These are phyloP conservation scores for Rosalia funebris DNA, from an alignment of 2,888 invertebrate species.

Conservation along the genomic window DNA sequence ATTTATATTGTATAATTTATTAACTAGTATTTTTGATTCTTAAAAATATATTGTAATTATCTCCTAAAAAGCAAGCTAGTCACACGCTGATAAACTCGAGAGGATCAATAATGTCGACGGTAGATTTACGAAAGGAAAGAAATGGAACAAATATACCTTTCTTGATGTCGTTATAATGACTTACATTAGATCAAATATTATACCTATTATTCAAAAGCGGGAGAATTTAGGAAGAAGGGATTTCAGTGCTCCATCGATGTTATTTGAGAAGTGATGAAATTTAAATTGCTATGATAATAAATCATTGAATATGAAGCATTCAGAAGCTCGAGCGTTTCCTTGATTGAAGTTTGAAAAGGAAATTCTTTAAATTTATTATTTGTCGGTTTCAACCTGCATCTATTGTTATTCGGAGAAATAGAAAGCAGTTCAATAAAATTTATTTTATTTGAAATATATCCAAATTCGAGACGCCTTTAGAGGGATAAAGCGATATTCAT, in stretches of 20 bases:
- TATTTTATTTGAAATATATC: background rate
- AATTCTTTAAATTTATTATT: constrained; percentile 24
- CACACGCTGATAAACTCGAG: background rate
- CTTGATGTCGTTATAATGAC: constrained; percentile 27
- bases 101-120: constrained; percentile 8
- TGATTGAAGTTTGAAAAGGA: constrained; percentile 25
- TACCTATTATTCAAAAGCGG: constrained; percentile 27
- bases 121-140: constrained; percentile 17
- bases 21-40: no score
- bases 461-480: background rate
- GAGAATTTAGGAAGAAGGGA: constrained; percentile 17
- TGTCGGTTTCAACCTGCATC: background rate
- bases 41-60: no score
- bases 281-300: constrained; percentile 30
- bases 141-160: constrained; percentile 22
- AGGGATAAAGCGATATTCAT: background rate
- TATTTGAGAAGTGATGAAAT: constrained; percentile 32
- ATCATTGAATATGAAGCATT: constrained; percentile 25
- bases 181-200: constrained; percentile 32
- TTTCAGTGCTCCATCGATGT: constrained; percentile 22
- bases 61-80: no score
- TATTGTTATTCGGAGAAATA: background rate
- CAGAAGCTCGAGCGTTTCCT: constrained; percentile 19
- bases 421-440: background rate
- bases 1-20: no score